Evolutionary conservation across 37 sponge, comb jelly and placozoan genomes (phyloP), one percentile per base, ranked within the genome.

Genomic region (Agelas oroides): DNA sequence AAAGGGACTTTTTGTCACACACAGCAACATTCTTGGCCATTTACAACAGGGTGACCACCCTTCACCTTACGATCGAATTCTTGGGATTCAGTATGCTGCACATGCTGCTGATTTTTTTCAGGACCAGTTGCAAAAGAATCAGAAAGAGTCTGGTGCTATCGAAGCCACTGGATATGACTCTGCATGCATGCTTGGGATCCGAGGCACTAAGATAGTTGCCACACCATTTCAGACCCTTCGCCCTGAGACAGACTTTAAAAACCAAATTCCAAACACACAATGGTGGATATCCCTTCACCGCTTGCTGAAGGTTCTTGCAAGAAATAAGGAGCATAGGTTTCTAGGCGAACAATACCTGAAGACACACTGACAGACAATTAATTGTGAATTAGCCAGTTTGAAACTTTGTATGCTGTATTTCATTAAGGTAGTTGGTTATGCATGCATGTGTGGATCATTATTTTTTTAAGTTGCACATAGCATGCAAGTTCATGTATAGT

Each of bases 41-140:
- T 56, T 96, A 28, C 96, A 96, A 77, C 93, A 96, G 66, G 96
- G 96, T 0, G 91, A 81, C 56, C 23, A 34, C 0, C 96, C 96
- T 1, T 87, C 89, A 20, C 93, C 96, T 23, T 96, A 80, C 46
- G 96, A 96, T 74, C 80, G 96, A 33, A 72, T 80, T 39, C 75
- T 90, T 5, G 93, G 91, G 8, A 71, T 84, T 18, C 87, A 80
- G 70, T 87, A 87, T 41, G 93, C 91, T n/a, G 59, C 80, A 23
- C 54, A 79, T 41, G 90, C 91, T 2, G 58, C 83, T 8, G 76
- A 71, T 12, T 82, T 75, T 55, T 32, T 93, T n/a, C 21, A 78
- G 20, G 80, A 77, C 24, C 87, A 82, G 21, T n/a, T 79, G 23
- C 28, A 63, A 34, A 74, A 73, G 40, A 75, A 53, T 52, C 18